phyloP scores from a whole-genome alignment of 2,888 invertebrate species.

The Drosophila anomalata region DNA sequence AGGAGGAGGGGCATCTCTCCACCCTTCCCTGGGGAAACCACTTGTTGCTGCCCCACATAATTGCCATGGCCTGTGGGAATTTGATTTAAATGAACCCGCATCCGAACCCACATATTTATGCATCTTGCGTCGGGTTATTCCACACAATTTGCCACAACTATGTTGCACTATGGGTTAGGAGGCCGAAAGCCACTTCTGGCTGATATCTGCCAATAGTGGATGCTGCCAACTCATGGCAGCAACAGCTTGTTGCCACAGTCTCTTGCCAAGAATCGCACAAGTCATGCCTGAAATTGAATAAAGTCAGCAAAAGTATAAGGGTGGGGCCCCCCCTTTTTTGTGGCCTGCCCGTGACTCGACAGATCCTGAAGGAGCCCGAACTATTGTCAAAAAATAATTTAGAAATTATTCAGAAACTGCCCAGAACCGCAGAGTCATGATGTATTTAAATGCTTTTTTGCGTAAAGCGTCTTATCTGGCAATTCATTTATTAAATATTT shows the following conservation, averaged over 20 bases:
- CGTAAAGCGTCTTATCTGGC: conserved; percentile 10
- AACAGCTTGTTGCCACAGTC: conserved; percentile 46
- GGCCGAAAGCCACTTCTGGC: conserved; percentile 36
- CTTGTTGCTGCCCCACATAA: conserved; percentile 60
- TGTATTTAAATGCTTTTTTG: neutral
- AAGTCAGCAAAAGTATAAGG: conserved; percentile 30
- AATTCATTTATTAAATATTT: conserved; percentile 3
- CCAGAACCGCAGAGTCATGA: conserved; percentile 21
- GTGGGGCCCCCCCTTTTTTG: conserved; percentile 7
- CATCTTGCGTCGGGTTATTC: conserved; percentile 18
- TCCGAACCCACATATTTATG: conserved; percentile 1
- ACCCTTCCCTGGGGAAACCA: conserved; percentile 26
- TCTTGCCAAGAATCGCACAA: conserved; percentile 38
- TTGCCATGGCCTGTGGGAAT: conserved; percentile 44
- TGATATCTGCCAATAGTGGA: conserved; percentile 16
- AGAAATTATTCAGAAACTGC: conserved; percentile 45
- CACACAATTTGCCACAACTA: conserved; percentile 31
- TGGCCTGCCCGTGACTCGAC: conserved; percentile 50
- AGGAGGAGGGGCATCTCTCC: neutral
- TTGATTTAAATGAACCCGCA: conserved; percentile 30
- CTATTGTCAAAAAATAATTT: conserved; percentile 35
- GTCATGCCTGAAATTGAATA: conserved; percentile 57
- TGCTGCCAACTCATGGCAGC: conserved; percentile 36
- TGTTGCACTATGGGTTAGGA: conserved; percentile 22
- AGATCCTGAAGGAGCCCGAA: conserved; percentile 31